Base-by-base conservation (phyloP, 2,113 vertebrate genomes). In the Mastomys coucha region DNA sequence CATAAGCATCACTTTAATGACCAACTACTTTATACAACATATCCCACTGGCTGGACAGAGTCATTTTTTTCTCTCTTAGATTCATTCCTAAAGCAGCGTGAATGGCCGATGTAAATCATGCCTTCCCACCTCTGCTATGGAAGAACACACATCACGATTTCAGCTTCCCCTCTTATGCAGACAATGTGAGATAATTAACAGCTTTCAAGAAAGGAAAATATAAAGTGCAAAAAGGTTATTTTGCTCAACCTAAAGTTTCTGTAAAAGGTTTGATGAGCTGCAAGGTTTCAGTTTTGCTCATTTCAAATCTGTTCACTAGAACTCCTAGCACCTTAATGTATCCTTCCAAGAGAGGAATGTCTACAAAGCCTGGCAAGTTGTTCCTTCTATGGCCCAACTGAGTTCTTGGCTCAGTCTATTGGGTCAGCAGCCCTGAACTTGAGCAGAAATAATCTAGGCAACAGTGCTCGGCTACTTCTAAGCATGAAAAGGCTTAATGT, bases 201-300 rank as follows among this genome's bases (percentile, higher is more conserved):
- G 36, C 76, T 95, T 93, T 65, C 45, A 42, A 72, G 94, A 92
- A 89, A 67, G 9, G 60, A 60, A 94, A 95, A 45, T 31, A 58
- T 60, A 93, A 88, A 60, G 49, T 51, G 60, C 1, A 22, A 33
- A 60, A 20, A 81, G 60, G 22, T 80, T 42, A 20, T 72, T 92
- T 95, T 86, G n/a, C 69, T 88, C 58, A 22, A 69, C 8, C 13
- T 88, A 56, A 45, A 95, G 91, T 69, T 88, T 95, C 69, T 90
- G 33, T 42, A 42, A 72, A 94, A 84, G 63, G 63, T 84, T 7
- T 33, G 14, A 86, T 22, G 13, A 10, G 73, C 3, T 70, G 36
- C 51, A 67, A 31, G 36, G 58, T 90, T 70, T 81, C 16, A 22
- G 4, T 88, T 80, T 80, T 90, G 77, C 31, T 94, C 75, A 19